Evolutionary conservation across 2,113 vertebrate species (phyloP).

Genomic region (Nipponia nippon): DNA sequence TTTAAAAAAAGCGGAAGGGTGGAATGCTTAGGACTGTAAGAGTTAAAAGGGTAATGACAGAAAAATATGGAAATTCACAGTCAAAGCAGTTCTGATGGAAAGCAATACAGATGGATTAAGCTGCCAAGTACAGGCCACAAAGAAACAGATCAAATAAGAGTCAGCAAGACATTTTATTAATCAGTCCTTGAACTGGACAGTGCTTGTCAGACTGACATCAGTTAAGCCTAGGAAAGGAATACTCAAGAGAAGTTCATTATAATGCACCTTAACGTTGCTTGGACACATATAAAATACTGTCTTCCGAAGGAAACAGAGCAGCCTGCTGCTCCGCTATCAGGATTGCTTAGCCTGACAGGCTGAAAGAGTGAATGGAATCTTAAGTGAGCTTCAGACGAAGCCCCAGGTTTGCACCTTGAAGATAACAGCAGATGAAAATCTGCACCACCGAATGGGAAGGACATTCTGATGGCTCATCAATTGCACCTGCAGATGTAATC

Average conservation of each 20-base stretch:
- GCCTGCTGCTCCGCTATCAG: constrained; percentile 12
- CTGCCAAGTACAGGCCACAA: constrained; percentile 14
- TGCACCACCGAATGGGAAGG: neutral
- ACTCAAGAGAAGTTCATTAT: neutral
- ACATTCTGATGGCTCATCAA: neutral
- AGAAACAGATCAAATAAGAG: neutral
- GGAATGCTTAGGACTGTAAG: neutral
- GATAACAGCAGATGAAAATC: neutral
- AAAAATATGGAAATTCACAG: neutral
- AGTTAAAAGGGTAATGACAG: neutral
- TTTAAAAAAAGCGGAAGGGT: neutral
- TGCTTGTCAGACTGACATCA: constrained; percentile 24
- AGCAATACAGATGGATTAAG: neutral
- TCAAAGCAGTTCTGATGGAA: neutral
- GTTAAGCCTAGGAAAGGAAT: neutral
- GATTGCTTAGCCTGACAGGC: neutral
- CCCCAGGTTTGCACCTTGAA: neutral
- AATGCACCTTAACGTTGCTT: neutral
- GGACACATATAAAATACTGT: neutral
- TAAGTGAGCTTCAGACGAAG: neutral
- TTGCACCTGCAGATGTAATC: neutral
- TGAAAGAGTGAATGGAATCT: neutral
- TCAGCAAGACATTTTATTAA: constrained; percentile 20
- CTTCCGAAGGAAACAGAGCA: neutral
- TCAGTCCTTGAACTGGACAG: constrained; percentile 31